A percentile compares a stretch with the other conserved stretches of the same genome.
These are phyloP conservation scores for Danio choprae DNA, from an alignment of 2,797 vertebrate species.

Conservation along the genomic window DNA sequence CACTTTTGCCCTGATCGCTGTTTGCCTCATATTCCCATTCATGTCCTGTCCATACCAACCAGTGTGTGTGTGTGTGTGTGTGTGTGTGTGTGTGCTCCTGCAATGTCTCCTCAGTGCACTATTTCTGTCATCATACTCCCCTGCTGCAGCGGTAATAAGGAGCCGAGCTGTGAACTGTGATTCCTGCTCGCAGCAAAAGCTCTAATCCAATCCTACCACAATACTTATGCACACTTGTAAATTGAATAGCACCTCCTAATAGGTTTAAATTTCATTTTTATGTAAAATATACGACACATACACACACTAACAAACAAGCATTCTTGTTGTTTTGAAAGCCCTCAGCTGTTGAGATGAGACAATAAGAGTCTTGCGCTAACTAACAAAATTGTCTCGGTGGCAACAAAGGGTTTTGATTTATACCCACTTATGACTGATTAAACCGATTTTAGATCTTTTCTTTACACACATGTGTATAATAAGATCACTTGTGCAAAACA, in stretches of 20 bases:
- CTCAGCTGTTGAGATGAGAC: neutral
- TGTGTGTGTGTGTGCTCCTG: constrained; percentile 46
- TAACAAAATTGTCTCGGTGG: neutral
- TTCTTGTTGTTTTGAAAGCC: constrained; percentile 3
- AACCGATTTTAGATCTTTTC: constrained; percentile 17
- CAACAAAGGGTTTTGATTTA: constrained; percentile 21
- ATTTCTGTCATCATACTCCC: constrained; percentile 53
- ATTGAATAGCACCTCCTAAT: constrained; percentile 45
- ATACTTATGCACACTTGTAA: constrained; percentile 47
- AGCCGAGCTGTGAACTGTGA: constrained; percentile 46
- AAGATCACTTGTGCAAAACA: constrained; percentile 29
- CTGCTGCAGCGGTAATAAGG: constrained; percentile 50
- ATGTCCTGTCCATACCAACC: constrained; percentile 2
- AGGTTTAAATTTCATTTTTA: constrained; percentile 47
- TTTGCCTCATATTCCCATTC: constrained; percentile 24
- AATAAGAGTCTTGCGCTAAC: neutral
- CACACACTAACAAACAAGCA: neutral
- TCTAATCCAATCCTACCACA: constrained; percentile 47
- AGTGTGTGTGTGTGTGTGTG: constrained; percentile 19
- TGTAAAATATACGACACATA: constrained; percentile 11
- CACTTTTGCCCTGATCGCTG: constrained; percentile 29
- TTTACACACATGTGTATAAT: neutral
- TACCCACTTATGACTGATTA: constrained; percentile 30
- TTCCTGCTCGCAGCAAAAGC: constrained; percentile 47
- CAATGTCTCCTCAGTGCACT: constrained; percentile 57